Evolutionary conservation across 2,113 vertebrate genomes (phyloP).

Genomic region (Rhinolophus ferrumequinum): DNA sequence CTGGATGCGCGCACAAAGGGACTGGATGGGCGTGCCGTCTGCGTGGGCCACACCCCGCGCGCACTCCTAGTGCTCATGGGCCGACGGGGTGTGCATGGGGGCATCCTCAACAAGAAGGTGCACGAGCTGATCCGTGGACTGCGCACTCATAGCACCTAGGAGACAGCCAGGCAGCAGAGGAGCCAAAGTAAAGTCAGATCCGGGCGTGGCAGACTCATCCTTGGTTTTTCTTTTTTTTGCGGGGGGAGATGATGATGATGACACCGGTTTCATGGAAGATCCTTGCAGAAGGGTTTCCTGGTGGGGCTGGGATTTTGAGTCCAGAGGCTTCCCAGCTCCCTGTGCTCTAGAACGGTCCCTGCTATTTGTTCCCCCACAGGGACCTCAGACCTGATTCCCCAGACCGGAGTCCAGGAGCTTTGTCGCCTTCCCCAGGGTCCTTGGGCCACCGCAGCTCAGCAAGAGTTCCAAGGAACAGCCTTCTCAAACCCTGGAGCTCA

Average conservation of each 20-base stretch:
- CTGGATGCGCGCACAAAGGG: constrained; percentile 80
- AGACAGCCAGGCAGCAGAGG: accelerated
- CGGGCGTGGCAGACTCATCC: neutral
- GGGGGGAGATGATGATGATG: neutral
- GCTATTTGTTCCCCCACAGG: neutral
- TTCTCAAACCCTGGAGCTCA: neutral
- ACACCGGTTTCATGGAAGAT: neutral
- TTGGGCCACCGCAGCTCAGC: neutral
- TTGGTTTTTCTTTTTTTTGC: too few relatives aligned
- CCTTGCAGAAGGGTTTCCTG: neutral
- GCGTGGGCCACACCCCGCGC: constrained; percentile 73
- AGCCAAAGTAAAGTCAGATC: constrained; percentile 62
- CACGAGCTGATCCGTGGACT: constrained; percentile 76
- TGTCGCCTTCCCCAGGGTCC: neutral
- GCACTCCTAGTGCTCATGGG: constrained; percentile 80
- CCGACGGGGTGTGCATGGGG: constrained; percentile 79
- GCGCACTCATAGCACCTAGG: constrained; percentile 63
- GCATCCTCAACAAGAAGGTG: constrained; percentile 80
- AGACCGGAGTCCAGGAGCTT: neutral
- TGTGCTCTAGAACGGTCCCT: neutral
- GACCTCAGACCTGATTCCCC: neutral
- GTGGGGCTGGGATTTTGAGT: neutral
- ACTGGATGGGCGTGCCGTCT: constrained; percentile 74
- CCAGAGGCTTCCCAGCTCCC: neutral
- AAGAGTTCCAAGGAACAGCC: neutral